Evolutionary conservation across 2,797 vertebrate genomes (phyloP).

Genomic region (Pseudopleuronectes americanus): DNA sequence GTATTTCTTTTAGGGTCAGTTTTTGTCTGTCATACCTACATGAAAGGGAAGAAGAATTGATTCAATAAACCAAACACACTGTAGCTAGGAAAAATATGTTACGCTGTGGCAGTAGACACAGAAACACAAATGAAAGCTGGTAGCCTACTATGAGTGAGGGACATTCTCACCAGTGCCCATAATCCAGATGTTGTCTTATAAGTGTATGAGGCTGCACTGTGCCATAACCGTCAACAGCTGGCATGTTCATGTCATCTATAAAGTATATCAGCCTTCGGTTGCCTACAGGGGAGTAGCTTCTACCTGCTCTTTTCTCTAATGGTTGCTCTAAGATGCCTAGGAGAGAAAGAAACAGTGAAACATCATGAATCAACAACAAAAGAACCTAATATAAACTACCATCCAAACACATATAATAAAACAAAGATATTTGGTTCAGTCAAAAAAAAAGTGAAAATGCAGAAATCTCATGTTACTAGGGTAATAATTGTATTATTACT

Average conservation of each 20-base stretch:
- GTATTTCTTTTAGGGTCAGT: slow-evolving; percentile 83
- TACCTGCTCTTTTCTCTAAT: slow-evolving; percentile 86
- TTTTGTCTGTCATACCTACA: slow-evolving; percentile 86
- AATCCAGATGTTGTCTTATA: slow-evolving; percentile 82
- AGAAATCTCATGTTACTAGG: neutral
- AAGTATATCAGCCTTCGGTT: slow-evolving; percentile 87
- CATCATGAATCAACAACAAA: neutral
- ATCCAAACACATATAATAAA: neutral
- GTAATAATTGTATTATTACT: neutral
- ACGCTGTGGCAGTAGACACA: neutral
- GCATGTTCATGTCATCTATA: slow-evolving; percentile 87
- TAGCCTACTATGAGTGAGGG: neutral
- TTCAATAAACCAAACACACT: neutral
- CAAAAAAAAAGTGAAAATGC: neutral
- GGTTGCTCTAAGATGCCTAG: slow-evolving; percentile 85
- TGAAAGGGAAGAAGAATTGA: neutral
- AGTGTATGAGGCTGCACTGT: slow-evolving; percentile 82
- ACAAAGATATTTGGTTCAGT: neutral
- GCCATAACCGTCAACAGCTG: slow-evolving; percentile 81
- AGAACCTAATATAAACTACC: neutral
- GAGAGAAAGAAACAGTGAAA: slow-evolving; percentile 32
- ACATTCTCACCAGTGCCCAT: slow-evolving; percentile 81
- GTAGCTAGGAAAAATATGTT: neutral
- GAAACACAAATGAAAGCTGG: neutral
- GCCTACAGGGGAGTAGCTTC: slow-evolving; percentile 81